Conservation (phyloP, 30 jellyfish, hydroid and myxozoan species). For the Hydractinia symbiolongicarpus region DNA sequence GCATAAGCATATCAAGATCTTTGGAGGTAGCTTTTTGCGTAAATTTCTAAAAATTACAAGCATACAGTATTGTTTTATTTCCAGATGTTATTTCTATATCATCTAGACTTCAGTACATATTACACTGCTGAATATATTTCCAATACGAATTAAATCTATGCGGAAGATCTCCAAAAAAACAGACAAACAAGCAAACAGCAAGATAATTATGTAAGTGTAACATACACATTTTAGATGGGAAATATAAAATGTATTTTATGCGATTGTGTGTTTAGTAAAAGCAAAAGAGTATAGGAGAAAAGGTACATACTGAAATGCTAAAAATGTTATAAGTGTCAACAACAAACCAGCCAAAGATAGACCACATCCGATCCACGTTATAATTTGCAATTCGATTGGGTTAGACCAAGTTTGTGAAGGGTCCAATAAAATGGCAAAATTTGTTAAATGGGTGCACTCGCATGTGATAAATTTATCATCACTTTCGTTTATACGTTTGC, state of each 20-base stretch:
- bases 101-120: not conserved
- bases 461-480: constrained; percentile 11
- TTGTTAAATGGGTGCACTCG: constrained; percentile 39
- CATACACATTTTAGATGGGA: no score
- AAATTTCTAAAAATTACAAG: constrained; percentile 34
- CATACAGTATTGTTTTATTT: not conserved
- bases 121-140: no score
- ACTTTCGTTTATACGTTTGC: constrained; percentile 11
- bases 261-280: no score
- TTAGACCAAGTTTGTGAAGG: constrained; percentile 22
- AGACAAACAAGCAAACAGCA: no score
- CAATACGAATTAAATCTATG: no score
- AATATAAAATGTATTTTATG: no score
- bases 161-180: no score
- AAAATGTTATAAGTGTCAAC: constrained; percentile 25
- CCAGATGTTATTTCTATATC: not conserved
- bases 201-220: no score
- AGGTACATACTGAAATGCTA: constrained; percentile 21
- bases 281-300: no score
- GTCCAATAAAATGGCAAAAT: constrained; percentile 41
- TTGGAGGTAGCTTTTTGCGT: constrained; percentile 80
- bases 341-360: constrained; percentile 40
- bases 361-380: constrained; percentile 44
- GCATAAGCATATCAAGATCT: constrained; percentile 67
- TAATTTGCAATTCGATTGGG: constrained; percentile 34